Evolutionary conservation across 2,888 invertebrate species (phyloP), one percentile per base, ranked within the genome.

Genomic region (Pherbina coryleti): DNA sequence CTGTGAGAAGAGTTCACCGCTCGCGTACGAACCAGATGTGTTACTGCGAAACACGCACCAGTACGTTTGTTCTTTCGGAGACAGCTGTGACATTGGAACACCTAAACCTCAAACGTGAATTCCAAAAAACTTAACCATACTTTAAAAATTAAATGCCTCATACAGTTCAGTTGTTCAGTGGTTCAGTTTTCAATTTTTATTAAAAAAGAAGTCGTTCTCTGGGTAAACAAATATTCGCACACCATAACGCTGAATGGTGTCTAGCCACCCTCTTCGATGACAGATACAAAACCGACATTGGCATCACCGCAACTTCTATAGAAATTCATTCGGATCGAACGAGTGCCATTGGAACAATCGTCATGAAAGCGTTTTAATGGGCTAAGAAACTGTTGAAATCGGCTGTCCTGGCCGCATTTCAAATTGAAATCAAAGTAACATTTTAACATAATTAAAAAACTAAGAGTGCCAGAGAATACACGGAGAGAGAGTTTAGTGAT

Each of bases 91-190:
- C 86, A 86, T 86, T 86, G 80, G 78, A 53, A 64, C 76, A 84
- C 86, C 86, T 86, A 86, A 86, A 86, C 86, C 86, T 86, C 86
- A 87, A 86, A 86, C 37, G 84, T 84, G 84, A 83, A 83, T 83
- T 80, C 77, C 78, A 76, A 79, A 78, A 74, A 76, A 49, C 44
- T 72, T 60, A 60, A 70, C 70, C 53, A 55, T 53, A 70, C 79
- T 80, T 80, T 76, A 79, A 80, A 80, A 80, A 71, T 80, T 79
- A 79, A 80, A 80, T 82, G 79, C 77, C 82, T 79, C 79, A 78
- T 75, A 79, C 79, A 78, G 67, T 79, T 79, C 78, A 70, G 70
- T 76, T 77, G 37, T 49, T 49, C 76, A 25, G 66, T 60, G 53
- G 74, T 60, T 74, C 66, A 75, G 67, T 75, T 75, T 75, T 75